These are phyloP conservation scores for Corapipo altera DNA, from an alignment of 2,113 vertebrate species.

Conservation along the genomic window DNA sequence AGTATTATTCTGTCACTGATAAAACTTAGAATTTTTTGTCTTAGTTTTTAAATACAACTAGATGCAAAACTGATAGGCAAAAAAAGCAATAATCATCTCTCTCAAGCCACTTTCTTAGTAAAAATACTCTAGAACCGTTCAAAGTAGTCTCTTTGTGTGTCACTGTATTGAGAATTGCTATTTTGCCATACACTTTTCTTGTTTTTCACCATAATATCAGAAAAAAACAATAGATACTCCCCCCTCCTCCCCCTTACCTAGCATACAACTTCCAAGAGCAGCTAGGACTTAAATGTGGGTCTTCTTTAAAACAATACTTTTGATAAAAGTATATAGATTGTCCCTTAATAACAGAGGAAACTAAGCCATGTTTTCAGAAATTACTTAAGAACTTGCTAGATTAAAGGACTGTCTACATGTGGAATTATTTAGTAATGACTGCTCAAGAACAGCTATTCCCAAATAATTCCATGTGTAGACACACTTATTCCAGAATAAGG, in stretches of 20 bases:
- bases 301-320: background rate
- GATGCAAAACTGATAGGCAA: background rate
- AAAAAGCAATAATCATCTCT: background rate
- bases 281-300: background rate
- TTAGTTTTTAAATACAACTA: background rate
- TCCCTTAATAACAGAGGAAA: slow-evolving; percentile 20
- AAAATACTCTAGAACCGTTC: background rate
- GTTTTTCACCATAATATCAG: background rate
- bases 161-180: background rate
- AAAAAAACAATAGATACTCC: background rate
- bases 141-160: background rate
- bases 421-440: slow-evolving; percentile 32
- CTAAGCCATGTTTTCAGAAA: slow-evolving; percentile 41
- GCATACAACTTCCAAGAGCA: background rate
- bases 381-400: slow-evolving; percentile 23
- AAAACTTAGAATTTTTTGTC: background rate
- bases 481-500: slow-evolving; percentile 33
- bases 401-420: slow-evolving; percentile 35
- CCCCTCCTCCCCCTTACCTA: background rate
- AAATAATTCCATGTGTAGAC: background rate
- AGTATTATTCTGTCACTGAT: background rate
- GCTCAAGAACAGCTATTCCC: slow-evolving; percentile 14
- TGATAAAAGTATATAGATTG: slow-evolving; percentile 11
- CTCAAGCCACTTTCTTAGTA: background rate
- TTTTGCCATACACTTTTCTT: background rate